Evolutionary conservation across 2,888 invertebrate genomes (phyloP).

Genomic region (Amphipyra berbera): DNA sequence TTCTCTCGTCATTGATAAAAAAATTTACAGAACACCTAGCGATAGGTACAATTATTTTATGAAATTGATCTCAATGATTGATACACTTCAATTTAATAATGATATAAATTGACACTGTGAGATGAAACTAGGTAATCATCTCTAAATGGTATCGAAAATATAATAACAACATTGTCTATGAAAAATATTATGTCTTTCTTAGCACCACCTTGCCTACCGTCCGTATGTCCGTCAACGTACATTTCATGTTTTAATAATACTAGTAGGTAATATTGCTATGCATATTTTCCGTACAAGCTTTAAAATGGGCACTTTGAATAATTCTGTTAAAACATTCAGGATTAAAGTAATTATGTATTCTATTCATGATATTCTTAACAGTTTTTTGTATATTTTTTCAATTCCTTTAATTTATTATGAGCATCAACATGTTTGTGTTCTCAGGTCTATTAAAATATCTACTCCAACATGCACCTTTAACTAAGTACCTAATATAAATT

Average conservation of each 20-base stretch:
- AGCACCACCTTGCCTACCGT: conserved; percentile 84
- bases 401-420: conserved; percentile 62
- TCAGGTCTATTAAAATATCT: conserved; percentile 39
- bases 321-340: conserved; percentile 27
- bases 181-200: conserved; percentile 84
- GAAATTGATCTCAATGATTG: conserved; percentile 37
- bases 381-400: conserved; percentile 42
- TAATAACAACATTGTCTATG: conserved; percentile 81
- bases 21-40: conserved; percentile 53
- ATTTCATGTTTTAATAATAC: conserved; percentile 45
- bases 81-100: conserved; percentile 67
- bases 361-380: conserved; percentile 30
- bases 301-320: conserved; percentile 39
- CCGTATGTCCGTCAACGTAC: conserved; percentile 43
- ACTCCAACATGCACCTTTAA: conserved; percentile 42
- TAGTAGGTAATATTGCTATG: conserved; percentile 48
- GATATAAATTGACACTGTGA: conserved; percentile 80
- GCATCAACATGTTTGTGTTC: conserved; percentile 49
- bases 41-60: conserved; percentile 58
- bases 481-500: conserved; percentile 42
- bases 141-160: conserved; percentile 83
- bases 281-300: conserved; percentile 34
- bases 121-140: conserved; percentile 72
- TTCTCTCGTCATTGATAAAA: conserved; percentile 72
- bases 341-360: conserved; percentile 26